Conservation (phyloP, 2,797 vertebrate species). For the Sarcophilus harrisii region DNA sequence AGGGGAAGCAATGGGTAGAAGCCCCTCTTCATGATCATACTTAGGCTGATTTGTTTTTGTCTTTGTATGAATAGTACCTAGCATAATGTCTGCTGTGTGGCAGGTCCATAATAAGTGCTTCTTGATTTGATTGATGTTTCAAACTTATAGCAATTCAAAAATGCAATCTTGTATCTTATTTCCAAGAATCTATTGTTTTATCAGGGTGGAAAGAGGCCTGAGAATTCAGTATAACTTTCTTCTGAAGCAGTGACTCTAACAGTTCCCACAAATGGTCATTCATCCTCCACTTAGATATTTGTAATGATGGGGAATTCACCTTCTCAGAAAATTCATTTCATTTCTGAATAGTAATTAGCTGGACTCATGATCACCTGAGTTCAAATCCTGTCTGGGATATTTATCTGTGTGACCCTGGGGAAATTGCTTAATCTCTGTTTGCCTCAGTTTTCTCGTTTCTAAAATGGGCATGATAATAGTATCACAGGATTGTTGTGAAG, state of each 20-base stretch:
- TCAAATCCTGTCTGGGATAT: neutral
- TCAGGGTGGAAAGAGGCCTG: neutral
- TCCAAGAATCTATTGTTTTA: slow-evolving; percentile 36
- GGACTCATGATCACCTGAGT: neutral
- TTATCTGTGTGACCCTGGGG: neutral
- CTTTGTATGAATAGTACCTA: neutral
- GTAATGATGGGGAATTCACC: neutral
- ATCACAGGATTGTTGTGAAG: neutral
- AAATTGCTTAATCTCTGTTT: neutral
- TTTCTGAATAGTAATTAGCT: neutral
- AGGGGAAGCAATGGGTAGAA: neutral
- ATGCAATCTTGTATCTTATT: slow-evolving; percentile 50
- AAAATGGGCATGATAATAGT: neutral
- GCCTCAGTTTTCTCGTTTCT: neutral
- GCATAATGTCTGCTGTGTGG: neutral
- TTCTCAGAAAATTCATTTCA: neutral
- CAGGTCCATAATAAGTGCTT: neutral
- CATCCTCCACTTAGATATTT: neutral
- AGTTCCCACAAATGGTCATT: neutral
- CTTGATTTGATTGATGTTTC: slow-evolving; percentile 54
- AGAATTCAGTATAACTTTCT: neutral
- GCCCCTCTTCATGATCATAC: neutral
- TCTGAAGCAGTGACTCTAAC: neutral
- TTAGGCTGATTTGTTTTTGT: neutral
- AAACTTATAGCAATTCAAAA: slow-evolving; percentile 35